A percentile compares a stretch with the other conserved stretches of the same genome.
Evolutionary conservation across 2,888 invertebrate genomes (phyloP).

Genomic region (Danaus chrysippus): DNA sequence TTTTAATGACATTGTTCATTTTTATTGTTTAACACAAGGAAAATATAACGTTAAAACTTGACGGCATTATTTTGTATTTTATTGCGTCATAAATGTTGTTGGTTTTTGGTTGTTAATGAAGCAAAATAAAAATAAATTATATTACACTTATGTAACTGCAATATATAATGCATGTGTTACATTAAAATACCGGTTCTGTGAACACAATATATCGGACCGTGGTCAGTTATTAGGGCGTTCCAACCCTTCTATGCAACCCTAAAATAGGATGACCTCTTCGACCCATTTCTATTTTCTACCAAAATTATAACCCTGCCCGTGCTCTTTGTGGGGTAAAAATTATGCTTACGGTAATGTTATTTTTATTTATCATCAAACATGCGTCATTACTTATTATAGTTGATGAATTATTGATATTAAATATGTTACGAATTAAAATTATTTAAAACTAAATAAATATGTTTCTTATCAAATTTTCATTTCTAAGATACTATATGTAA

Average conservation of each 20-base stretch:
- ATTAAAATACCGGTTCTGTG: conserved; percentile 25
- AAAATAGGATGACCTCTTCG: conserved; percentile 57
- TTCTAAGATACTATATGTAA: neutral
- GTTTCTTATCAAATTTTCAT: neutral
- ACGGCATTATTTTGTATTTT: too few species aligned
- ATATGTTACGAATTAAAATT: conserved; percentile 30
- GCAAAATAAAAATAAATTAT: neutral
- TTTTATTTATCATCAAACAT: conserved; percentile 61
- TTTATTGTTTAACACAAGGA: conserved; percentile 69
- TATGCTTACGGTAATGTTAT: conserved; percentile 52
- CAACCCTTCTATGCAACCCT: conserved; percentile 60
- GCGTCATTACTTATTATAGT: conserved; percentile 51
- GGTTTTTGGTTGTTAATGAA: too few species aligned
- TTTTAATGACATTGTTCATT: conserved; percentile 72
- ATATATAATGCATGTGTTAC: neutral
- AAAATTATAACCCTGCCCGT: conserved; percentile 59
- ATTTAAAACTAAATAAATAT: neutral
- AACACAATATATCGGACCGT: conserved; percentile 37
- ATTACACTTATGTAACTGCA: neutral
- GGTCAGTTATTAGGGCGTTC: conserved; percentile 67
- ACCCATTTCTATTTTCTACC: conserved; percentile 62
- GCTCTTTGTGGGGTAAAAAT: conserved; percentile 58
- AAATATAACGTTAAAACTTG: neutral
- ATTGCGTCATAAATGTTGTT: too few species aligned
- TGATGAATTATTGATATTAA: conserved; percentile 54